phyloP scores from a whole-genome alignment of 2,888 invertebrate species.

The Teleogryllus oceanicus region DNA sequence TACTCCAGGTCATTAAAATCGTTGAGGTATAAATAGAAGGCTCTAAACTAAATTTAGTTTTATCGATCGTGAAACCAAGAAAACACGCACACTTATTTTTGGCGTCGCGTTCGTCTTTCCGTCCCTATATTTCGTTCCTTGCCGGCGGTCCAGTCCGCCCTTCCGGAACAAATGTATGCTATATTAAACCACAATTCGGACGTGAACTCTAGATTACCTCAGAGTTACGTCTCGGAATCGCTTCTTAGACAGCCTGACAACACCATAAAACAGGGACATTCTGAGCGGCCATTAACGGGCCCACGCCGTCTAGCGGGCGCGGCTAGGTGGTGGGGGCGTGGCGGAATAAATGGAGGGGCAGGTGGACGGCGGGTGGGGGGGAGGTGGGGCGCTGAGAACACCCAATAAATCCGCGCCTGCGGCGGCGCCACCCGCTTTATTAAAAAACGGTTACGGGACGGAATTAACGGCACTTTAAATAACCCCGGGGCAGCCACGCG shows the following conservation, averaged over 20 bases:
- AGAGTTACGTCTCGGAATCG: slow-evolving; percentile 8
- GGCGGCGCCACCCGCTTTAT: background rate
- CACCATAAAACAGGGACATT: slow-evolving; percentile 5
- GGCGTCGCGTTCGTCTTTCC: background rate
- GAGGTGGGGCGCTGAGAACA: no score
- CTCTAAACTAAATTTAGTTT: background rate
- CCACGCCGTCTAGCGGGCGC: background rate
- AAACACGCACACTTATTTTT: background rate
- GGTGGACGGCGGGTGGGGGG: background rate
- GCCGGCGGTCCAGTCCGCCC: background rate
- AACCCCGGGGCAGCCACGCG: background rate
- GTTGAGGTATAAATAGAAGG: no score
- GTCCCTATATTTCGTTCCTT: background rate
- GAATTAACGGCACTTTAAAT: slow-evolving; percentile 18
- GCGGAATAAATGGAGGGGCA: background rate
- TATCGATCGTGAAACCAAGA: background rate
- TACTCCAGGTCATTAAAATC: no score
- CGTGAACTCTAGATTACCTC: background rate
- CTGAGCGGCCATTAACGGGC: background rate
- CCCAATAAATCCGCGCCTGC: background rate
- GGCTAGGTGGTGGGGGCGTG: background rate
- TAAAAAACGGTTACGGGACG: slow-evolving; percentile 9
- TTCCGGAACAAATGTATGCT: slow-evolving; percentile 11
- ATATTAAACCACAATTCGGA: slow-evolving; percentile 18
- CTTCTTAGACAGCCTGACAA: slow-evolving; percentile 10